Base-by-base conservation (phyloP, 2,888 invertebrate species). In the Agrochola lota region DNA sequence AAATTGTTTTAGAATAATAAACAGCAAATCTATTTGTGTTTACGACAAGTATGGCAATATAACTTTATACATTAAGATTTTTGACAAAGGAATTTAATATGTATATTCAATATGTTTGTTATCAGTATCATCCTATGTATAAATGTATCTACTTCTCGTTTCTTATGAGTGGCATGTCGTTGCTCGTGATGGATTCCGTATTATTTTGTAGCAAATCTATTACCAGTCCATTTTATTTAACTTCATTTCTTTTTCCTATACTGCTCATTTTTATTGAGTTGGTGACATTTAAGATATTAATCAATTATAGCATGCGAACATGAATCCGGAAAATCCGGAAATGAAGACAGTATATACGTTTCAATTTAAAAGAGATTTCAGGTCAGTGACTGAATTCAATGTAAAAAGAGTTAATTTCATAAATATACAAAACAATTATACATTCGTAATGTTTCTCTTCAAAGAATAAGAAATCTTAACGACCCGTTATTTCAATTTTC, bases 401-500 rank as follows among this genome's bases (percentile, higher is more conserved):
- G 68, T 26, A 86, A 84, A 78, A 83, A 72, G 52, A 74, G 64
- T 74, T 87, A 78, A 86, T 86, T 86, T 66, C 60, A 67, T 46
- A 82, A 85, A 83, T 70, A 59, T 52, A 83, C 71, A 74, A 78
- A 69, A 84, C 74, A 79, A 83, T 74, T 71, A 82, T 76, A 71
- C 77, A 83, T 77, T 86, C 70, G 87, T 87, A 74, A 79, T 73
- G 57, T 49, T 72, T 63, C 84, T 74, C 74, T 87, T 85, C 70
- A 80, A 87, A 84, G 71, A 74, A 84, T 35, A 64, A 83, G 84
- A 70, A 78, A 71, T 77, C 26, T 71, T 76, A 84, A 83, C 66
- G 64, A 78, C 77, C 89, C 77, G 80, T 89, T 76, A 87, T 85
- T 77, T 75, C 77, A 89, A 89, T 85, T 89, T 80, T 78, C 78